These are phyloP conservation scores for Chaetophractus vellerosus DNA, from an alignment of 2,797 vertebrate species.

Conservation along the genomic window DNA sequence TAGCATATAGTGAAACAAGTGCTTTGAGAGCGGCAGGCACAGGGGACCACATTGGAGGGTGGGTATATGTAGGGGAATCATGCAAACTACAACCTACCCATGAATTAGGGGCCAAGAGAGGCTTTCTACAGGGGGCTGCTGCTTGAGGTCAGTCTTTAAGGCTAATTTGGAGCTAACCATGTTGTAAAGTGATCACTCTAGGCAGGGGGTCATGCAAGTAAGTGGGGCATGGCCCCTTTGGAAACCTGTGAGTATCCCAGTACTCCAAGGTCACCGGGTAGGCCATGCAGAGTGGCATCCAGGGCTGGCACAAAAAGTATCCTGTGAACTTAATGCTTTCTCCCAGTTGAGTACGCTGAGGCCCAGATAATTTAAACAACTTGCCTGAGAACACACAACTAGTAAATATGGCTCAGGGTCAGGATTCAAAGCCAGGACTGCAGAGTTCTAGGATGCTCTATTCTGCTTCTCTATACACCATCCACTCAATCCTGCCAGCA, in stretches of 20 bases:
- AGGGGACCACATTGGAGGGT: neutral
- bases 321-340: neutral
- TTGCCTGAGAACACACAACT: neutral
- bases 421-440: neutral
- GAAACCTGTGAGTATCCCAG: neutral
- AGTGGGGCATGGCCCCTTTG: no score
- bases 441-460: neutral
- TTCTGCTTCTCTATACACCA: neutral
- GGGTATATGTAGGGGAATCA: no score
- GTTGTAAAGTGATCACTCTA: neutral
- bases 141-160: neutral
- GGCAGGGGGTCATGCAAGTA: neutral
- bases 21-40: neutral
- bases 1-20: neutral
- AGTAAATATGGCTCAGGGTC: neutral
- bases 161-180: neutral
- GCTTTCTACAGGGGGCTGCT: neutral
- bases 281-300: rapidly evolving
- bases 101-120: rapidly evolving
- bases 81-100: neutral
- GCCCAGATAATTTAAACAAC: neutral
- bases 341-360: neutral
- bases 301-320: neutral
- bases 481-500: neutral
- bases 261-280: neutral